Evolutionary conservation across 2,888 invertebrate species (phyloP).

Genomic region (Criorhina ranunculi): DNA sequence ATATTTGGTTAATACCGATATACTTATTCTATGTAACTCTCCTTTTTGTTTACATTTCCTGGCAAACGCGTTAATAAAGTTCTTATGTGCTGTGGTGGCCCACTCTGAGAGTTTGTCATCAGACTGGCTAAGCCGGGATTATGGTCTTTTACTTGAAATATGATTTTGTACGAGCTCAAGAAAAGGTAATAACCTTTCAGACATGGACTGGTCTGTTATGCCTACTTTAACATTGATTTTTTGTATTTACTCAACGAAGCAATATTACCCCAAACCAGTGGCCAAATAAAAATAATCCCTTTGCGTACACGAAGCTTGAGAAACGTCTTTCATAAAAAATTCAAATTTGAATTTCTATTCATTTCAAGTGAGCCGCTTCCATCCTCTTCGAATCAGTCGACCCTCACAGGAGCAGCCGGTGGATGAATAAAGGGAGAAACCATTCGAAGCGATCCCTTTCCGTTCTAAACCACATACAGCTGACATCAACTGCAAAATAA

Average conservation of each 20-base stretch:
- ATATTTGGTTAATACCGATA: conserved; percentile 15
- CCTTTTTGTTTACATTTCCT: neutral
- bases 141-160: conserved; percentile 23
- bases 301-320: conserved; percentile 37
- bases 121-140: conserved; percentile 22
- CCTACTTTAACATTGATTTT: neutral
- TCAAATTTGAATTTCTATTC: conserved; percentile 30
- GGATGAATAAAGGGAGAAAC: conserved; percentile 22
- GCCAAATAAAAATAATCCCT: conserved; percentile 43
- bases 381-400: neutral
- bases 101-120: conserved; percentile 4
- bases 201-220: neutral
- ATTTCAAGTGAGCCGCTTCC: conserved; percentile 2
- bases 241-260: neutral
- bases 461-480: conserved; percentile 32
- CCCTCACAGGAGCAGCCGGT: neutral
- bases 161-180: neutral
- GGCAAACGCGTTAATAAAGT: conserved; percentile 14
- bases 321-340: conserved; percentile 25
- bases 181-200: neutral
- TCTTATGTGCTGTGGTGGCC: conserved; percentile 5
- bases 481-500: conserved; percentile 51
- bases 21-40: too few species aligned
- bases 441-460: conserved; percentile 6
- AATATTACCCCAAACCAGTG: conserved; percentile 19